These are phyloP conservation scores for Serinus canaria DNA, from an alignment of 2,113 vertebrate species.

Conservation along the genomic window DNA sequence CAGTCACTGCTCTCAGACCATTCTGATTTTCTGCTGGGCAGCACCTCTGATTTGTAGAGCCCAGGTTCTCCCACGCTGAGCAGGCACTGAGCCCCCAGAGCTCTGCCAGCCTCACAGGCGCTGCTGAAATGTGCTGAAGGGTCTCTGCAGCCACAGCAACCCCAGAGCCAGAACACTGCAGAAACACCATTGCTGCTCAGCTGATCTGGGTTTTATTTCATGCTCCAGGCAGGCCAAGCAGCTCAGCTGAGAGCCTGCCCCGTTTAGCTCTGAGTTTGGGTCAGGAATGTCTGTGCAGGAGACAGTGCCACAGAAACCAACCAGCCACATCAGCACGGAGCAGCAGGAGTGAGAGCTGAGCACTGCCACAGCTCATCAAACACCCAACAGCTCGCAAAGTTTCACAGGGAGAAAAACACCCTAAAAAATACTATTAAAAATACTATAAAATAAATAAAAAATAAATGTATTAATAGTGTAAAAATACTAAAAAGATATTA, in stretches of 20 bases:
- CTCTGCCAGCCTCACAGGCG: background rate
- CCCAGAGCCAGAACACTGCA: background rate
- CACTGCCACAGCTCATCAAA: background rate
- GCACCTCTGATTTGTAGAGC: background rate
- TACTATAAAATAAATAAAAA: background rate
- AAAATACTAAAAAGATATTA: no score
- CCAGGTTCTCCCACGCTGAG: background rate
- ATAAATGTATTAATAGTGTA: background rate
- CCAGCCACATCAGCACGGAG: background rate
- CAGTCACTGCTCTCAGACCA: background rate
- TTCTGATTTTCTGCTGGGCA: background rate
- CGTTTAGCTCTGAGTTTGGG: background rate
- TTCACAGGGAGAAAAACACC: background rate
- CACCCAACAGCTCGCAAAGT: rapidly evolving
- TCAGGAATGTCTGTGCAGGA: background rate
- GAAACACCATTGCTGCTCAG: rapidly evolving
- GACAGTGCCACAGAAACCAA: background rate
- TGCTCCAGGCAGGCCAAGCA: background rate
- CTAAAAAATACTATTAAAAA: background rate
- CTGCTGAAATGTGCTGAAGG: background rate
- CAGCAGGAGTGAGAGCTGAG: background rate
- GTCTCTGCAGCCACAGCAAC: background rate
- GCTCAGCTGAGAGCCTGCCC: background rate
- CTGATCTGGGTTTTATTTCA: background rate
- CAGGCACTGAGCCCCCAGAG: background rate